Conservation (phyloP, 2,113 vertebrate genomes). For the Galemys pyrenaicus region DNA sequence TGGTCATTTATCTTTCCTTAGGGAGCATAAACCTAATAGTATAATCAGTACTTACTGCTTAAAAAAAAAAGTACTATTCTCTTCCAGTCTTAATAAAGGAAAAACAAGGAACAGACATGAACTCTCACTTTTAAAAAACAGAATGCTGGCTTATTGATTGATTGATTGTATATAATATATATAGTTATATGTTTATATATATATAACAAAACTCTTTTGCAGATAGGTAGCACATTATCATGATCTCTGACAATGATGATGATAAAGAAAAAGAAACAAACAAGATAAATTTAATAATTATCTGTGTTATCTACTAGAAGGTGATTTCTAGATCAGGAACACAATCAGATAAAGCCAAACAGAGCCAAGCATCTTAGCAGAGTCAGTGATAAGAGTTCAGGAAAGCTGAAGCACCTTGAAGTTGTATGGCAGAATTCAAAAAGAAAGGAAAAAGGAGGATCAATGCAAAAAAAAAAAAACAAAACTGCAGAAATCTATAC, state of each 20-base stretch:
- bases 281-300: slow-evolving; percentile 7
- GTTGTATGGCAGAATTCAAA: background rate
- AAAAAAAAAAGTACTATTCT: background rate
- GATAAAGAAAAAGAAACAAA: background rate
- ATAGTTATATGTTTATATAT: too few species aligned
- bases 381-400: background rate
- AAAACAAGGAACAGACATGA: slow-evolving; percentile 47
- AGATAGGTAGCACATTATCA: background rate
- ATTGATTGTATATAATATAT: too few species aligned
- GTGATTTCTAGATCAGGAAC: background rate
- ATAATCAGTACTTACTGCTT: slow-evolving; percentile 31
- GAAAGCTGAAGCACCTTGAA: background rate
- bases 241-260: background rate
- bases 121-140: slow-evolving; percentile 37
- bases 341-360: slow-evolving; percentile 6
- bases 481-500: background rate
- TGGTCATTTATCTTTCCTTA: background rate
- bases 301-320: background rate
- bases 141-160: too few species aligned
- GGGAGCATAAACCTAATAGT: background rate
- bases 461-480: background rate
- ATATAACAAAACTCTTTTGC: background rate
- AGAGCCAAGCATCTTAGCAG: background rate
- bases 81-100: slow-evolving; percentile 7
- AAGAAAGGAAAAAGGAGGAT: background rate